Base-by-base conservation (phyloP, 2,797 vertebrate species). In the Chrysolophus pictus region DNA sequence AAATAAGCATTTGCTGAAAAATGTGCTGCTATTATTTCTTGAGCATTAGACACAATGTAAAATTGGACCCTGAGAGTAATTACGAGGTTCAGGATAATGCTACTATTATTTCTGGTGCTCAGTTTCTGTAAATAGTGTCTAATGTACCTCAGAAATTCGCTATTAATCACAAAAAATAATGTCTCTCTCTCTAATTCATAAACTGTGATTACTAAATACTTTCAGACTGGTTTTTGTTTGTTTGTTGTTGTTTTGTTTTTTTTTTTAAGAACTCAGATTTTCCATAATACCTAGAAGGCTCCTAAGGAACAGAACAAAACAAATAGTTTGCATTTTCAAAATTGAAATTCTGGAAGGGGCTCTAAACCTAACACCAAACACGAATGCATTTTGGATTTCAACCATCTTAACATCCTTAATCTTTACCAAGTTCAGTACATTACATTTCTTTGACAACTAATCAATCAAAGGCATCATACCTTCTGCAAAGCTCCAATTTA, bases 371-470 rank as follows among this genome's bases (percentile, higher is more conserved):
- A 86, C 87, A 94, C 76, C 85, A 77, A 94, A 83, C 93, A 90
- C 78, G 95, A 92, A 94, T 14, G 90, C 94, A 97, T 95, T 91
- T 84, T 90, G 87, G 94, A 96, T 93, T 94, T 95, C 95, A 96
- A 88, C 91, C 90, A 89, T 86, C 84, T 92, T 95, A 88, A 55
- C 71, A 94, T 95, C 70, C 93, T 97, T 96, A 93, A 97, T 96
- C 92, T 95, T 95, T 88, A 91, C 93, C 76, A 65, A 90, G 80
- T 94, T 97, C 94, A 95, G 91, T 96, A 86, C 90, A 95, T 96
- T 93, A 97, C 91, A 93, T 96, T 96, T 84, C 94, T 97, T 94
- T 96, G 96, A 97, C 94, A 97, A 97, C 67, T 97, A 96, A 97
- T 98, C 96, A 96, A 96, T 98, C 97, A 97, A 96, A 96, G 90